Evolutionary conservation across 1,140 invertebrate genomes (phyloP).

Genomic region (Linepithema humile): DNA sequence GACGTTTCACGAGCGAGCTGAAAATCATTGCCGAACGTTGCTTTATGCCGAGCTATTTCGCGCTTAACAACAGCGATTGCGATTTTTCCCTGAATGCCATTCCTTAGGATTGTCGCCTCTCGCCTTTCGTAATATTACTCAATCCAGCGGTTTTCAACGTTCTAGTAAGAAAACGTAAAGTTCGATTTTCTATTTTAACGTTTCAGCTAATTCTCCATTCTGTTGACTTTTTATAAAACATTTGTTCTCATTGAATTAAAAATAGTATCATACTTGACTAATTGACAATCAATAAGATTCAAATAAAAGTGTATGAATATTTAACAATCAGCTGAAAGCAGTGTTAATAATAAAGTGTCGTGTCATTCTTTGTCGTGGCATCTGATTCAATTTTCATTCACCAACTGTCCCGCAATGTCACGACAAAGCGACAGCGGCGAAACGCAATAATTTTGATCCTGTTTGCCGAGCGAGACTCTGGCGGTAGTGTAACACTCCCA

Average conservation of each 20-base stretch:
- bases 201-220: neutral
- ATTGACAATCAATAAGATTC: neutral
- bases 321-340: neutral
- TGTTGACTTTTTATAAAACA: neutral
- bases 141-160: neutral
- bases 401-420: neutral
- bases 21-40: constrained; percentile 28
- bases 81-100: neutral
- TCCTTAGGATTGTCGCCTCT: constrained; percentile 4
- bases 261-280: too few species aligned
- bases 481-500: neutral
- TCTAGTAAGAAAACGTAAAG: neutral
- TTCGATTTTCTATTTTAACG: too few species aligned
- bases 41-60: constrained; percentile 40
- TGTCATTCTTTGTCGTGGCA: neutral
- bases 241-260: neutral
- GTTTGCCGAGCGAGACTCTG: neutral
- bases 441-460: constrained; percentile 24
- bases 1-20: neutral
- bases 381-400: neutral
- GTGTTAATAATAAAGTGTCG: constrained; percentile 5
- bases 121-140: constrained; percentile 7
- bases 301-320: constrained; percentile 3
- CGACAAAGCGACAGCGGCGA: neutral
- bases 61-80: constrained; percentile 27